Evolutionary conservation across 2,888 invertebrate genomes (phyloP).

Genomic region (Rotaria magnacalcarata): DNA sequence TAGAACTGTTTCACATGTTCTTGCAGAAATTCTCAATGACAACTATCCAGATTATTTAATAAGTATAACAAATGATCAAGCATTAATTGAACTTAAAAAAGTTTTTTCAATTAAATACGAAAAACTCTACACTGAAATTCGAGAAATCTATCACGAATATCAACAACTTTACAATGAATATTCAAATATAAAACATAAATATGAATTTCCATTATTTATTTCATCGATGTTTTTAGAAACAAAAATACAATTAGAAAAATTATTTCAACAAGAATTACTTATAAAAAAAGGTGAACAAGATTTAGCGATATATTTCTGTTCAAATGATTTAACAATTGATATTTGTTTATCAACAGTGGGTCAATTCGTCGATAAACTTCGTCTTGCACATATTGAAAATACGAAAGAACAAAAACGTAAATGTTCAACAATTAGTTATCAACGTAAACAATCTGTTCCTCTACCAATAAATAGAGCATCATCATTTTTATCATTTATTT

Average conservation of each 20-base stretch:
- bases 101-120: neutral
- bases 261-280: neutral
- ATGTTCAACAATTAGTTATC: no score
- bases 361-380: slow-evolving; percentile 28
- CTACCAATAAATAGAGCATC: neutral
- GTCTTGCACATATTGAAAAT: neutral
- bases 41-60: neutral
- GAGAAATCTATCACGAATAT: neutral
- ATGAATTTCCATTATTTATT: neutral
- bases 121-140: neutral
- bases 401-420: neutral
- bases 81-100: neutral
- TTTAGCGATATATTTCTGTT: neutral
- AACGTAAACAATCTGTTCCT: neutral
- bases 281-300: slow-evolving; percentile 3
- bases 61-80: neutral
- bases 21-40: neutral
- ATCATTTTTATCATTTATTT: neutral
- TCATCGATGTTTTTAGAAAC: neutral
- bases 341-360: neutral
- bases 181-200: neutral
- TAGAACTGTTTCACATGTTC: neutral
- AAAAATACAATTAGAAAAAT: neutral
- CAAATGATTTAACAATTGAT: neutral
- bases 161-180: neutral